Percentiles rank a stretch among this genome's conserved stretches.
phyloP scores from a whole-genome alignment of 2,797 vertebrate species.

The Paedocypris micromegethes region DNA sequence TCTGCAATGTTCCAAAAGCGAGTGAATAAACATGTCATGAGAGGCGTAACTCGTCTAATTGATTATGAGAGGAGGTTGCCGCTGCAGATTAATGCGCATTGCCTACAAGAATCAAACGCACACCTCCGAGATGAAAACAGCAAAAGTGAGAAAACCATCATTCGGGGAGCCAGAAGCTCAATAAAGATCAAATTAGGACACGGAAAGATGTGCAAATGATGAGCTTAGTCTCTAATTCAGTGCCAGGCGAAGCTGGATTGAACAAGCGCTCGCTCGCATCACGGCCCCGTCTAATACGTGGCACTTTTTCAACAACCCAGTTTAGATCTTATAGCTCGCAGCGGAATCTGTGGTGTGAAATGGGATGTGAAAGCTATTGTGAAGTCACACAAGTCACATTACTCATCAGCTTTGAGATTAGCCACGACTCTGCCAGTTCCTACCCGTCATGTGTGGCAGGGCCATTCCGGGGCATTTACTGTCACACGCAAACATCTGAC shows the following conservation, averaged over 20 bases:
- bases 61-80: slow-evolving; percentile 6
- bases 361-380: slow-evolving; percentile 59
- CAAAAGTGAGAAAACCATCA: neutral
- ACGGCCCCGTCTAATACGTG: slow-evolving; percentile 34
- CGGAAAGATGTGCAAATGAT: slow-evolving; percentile 23
- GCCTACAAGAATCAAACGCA: neutral
- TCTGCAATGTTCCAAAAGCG: no score
- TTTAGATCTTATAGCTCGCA: slow-evolving; percentile 41
- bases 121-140: slow-evolving; percentile 8
- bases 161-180: neutral
- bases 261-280: slow-evolving; percentile 35
- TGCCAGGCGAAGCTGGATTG: slow-evolving; percentile 34
- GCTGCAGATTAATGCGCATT: slow-evolving; percentile 11
- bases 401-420: slow-evolving; percentile 56
- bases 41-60: neutral
- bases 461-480: slow-evolving; percentile 5
- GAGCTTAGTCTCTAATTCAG: slow-evolving; percentile 31
- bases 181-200: slow-evolving; percentile 26
- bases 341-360: slow-evolving; percentile 56
- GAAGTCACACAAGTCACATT: slow-evolving; percentile 54
- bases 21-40: no score
- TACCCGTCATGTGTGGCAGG: slow-evolving; percentile 6
- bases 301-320: slow-evolving; percentile 40
- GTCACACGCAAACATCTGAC: slow-evolving; percentile 31
- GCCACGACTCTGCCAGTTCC: slow-evolving; percentile 46